Percentiles rank a stretch among this genome's conserved stretches.
These are phyloP conservation scores for Microtus richardsoni DNA, from an alignment of 2,113 vertebrate genomes.

Conservation along the genomic window DNA sequence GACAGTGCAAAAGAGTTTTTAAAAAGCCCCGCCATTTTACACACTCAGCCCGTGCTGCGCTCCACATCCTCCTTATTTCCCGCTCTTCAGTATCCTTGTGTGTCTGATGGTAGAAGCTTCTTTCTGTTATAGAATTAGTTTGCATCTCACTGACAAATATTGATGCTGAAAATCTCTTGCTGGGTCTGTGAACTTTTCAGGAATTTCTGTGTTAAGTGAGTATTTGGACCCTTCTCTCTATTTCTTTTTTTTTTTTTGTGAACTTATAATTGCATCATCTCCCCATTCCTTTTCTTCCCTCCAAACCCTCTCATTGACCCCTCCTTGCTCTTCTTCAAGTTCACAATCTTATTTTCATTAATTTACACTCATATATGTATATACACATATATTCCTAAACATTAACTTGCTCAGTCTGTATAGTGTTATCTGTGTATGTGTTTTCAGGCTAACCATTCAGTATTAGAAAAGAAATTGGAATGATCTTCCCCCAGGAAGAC, in stretches of 20 bases:
- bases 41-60: background rate
- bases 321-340: background rate
- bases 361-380: background rate
- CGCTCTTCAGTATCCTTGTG: background rate
- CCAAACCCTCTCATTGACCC: background rate
- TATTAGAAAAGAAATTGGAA: background rate
- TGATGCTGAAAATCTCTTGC: background rate
- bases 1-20: too few species aligned
- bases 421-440: background rate
- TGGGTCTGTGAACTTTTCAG: background rate
- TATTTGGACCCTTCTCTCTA: background rate
- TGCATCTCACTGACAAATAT: background rate
- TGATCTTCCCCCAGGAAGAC: background rate
- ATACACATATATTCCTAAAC: background rate
- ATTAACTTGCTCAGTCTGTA: background rate
- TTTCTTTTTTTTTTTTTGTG: background rate
- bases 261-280: background rate
- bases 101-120: background rate
- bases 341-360: background rate
- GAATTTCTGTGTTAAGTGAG: background rate
- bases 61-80: background rate
- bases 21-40: background rate
- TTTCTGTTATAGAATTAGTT: background rate
- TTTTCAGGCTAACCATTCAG: background rate
- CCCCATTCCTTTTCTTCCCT: background rate